phyloP scores from a whole-genome alignment of 1,140 invertebrate species.

The Ceratina japonica region DNA sequence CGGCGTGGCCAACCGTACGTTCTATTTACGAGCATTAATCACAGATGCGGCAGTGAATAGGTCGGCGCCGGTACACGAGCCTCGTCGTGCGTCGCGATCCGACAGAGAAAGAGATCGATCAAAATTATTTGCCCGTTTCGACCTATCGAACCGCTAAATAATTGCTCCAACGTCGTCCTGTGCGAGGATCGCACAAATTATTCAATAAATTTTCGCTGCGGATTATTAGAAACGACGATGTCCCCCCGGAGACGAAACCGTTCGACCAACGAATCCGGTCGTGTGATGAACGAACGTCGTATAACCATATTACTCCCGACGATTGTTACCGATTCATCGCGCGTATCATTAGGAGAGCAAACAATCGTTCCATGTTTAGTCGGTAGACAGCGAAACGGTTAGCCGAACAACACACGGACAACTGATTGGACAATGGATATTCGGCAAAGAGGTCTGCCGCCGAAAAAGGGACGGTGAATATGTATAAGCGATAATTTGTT shows the following conservation, averaged over 20 bases:
- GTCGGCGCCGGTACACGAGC: too few relatives aligned
- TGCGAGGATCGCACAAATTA: background rate
- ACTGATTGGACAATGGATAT: too few relatives aligned
- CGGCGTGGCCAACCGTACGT: background rate
- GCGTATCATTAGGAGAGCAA: too few relatives aligned
- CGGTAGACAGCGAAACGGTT: too few relatives aligned
- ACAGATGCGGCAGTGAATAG: background rate
- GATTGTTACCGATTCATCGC: too few relatives aligned
- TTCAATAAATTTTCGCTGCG: background rate
- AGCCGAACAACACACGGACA: too few relatives aligned
- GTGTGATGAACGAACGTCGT: too few relatives aligned
- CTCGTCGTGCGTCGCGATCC: background rate
- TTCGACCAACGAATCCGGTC: background rate
- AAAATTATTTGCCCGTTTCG: slow-evolving; percentile 14
- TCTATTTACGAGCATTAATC: slow-evolving; percentile 11
- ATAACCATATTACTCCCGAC: too few relatives aligned
- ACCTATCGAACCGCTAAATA: slow-evolving; percentile 4
- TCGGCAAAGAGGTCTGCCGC: too few relatives aligned
- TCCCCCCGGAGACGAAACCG: background rate
- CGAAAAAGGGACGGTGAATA: too few relatives aligned
- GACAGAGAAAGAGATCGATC: background rate
- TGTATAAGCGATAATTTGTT: background rate
- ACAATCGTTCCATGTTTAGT: too few relatives aligned
- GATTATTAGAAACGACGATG: background rate
- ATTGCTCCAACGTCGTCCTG: background rate